Evolutionary conservation across 2,113 vertebrate genomes (phyloP).

Genomic region (Porphyrio hochstetteri): DNA sequence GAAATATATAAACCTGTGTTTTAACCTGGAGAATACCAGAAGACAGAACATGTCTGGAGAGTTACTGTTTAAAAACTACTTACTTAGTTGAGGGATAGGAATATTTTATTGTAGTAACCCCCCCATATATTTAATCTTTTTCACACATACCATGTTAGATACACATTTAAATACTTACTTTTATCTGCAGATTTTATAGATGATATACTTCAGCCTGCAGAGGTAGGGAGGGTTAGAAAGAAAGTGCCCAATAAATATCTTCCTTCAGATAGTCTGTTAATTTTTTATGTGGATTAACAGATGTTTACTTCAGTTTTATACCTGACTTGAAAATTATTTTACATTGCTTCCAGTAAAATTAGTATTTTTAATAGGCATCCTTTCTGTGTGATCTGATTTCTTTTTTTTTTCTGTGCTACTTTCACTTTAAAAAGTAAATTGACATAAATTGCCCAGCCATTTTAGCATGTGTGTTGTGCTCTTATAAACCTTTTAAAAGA

Average conservation of each 20-base stretch:
- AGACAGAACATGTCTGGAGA: not conserved
- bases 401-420: not conserved
- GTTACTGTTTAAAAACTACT: not conserved
- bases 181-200: not conserved
- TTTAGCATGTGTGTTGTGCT: not conserved
- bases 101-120: not conserved
- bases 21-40: not conserved
- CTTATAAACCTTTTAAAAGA: not conserved
- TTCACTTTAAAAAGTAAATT: not conserved
- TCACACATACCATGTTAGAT: not conserved
- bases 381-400: not conserved
- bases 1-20: not conserved
- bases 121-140: not conserved
- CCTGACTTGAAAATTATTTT: not conserved
- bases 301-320: not conserved
- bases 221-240: not conserved
- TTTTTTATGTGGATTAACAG: not conserved
- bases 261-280: not conserved
- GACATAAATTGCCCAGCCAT: not conserved
- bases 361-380: not conserved
- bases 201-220: not conserved
- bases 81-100: not conserved
- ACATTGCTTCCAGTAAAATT: not conserved
- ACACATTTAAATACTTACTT: not conserved
- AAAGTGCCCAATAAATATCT: not conserved